Evolutionary conservation across 2,113 vertebrate species (phyloP).

Genomic region (Picathartes gymnocephalus): DNA sequence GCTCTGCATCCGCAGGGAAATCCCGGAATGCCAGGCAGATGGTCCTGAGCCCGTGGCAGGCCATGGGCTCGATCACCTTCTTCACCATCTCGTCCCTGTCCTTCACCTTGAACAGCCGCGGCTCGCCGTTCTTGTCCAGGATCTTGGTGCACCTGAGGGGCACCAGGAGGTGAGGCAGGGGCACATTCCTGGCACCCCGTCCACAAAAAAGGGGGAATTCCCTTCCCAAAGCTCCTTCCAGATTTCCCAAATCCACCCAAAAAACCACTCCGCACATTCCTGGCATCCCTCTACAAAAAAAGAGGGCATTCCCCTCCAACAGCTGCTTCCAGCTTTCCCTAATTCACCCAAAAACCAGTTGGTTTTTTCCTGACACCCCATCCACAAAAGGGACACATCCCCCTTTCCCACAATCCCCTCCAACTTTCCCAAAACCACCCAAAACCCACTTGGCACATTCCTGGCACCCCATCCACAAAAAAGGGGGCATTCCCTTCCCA

Average conservation of each 20-base stretch:
- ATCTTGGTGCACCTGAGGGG: conserved; percentile 84
- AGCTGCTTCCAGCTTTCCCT: not conserved
- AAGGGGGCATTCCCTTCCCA: not conserved
- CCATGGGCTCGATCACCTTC: conserved; percentile 96
- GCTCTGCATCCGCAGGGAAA: conserved; percentile 77
- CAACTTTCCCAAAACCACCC: too few species aligned
- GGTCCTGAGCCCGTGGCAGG: conserved; percentile 89
- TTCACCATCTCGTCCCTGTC: conserved; percentile 92
- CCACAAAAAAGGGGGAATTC: fast-evolving
- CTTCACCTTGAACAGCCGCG: conserved; percentile 80
- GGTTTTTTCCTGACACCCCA: too few species aligned
- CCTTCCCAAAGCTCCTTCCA: not conserved
- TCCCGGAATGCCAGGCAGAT: conserved; percentile 93
- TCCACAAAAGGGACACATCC: too few species aligned
- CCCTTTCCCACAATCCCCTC: too few species aligned
- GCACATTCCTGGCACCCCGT: fast-evolving
- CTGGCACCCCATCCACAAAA: fast-evolving
- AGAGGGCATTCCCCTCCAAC: too few species aligned
- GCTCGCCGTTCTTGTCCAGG: conserved; percentile 81
- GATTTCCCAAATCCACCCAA: fast-evolving
- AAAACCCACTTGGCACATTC: not conserved
- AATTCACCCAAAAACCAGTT: not conserved
- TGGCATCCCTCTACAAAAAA: fast-evolving
- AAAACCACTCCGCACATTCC: not conserved
- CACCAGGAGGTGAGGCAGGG: fast-evolving